These are phyloP conservation scores for Pangasius sanitwongsei DNA, from an alignment of 2,797 vertebrate species.

Conservation along the genomic window DNA sequence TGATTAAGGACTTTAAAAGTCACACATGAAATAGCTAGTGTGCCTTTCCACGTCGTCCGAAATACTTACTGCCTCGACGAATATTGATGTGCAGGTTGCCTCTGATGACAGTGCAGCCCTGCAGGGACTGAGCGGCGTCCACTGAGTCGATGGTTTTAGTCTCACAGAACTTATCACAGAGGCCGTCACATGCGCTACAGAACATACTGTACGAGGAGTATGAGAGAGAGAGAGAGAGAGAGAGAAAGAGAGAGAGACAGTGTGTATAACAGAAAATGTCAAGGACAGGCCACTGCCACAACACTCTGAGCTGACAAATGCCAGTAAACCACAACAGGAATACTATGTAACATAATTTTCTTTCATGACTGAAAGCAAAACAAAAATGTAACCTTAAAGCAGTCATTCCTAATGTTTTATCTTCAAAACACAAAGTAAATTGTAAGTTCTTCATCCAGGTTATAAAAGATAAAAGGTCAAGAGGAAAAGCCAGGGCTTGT, in stretches of 20 bases:
- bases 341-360: slow-evolving; percentile 5
- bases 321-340: neutral
- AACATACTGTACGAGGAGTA: slow-evolving; percentile 81
- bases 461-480: slow-evolving; percentile 14
- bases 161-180: slow-evolving; percentile 90
- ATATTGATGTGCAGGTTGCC: slow-evolving; percentile 97
- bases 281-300: slow-evolving; percentile 37
- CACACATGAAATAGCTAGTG: neutral
- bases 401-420: slow-evolving; percentile 33
- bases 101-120: slow-evolving; percentile 93
- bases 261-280: slow-evolving; percentile 26
- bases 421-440: neutral
- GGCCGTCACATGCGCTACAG: slow-evolving; percentile 92
- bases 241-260: slow-evolving; percentile 16
- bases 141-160: slow-evolving; percentile 89
- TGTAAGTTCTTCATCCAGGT: neutral
- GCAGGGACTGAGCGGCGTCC: slow-evolving; percentile 90
- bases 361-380: neutral
- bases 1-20: neutral
- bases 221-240: slow-evolving; percentile 5
- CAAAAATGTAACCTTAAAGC: slow-evolving; percentile 19
- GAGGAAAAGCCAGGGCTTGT: neutral
- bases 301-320: slow-evolving; percentile 12
- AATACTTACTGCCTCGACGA: slow-evolving; percentile 90
- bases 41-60: neutral